Percentiles rank a stretch among this genome's conserved stretches.
phyloP scores from a whole-genome alignment of 2,113 vertebrate genomes.

The Pipra filicauda region DNA sequence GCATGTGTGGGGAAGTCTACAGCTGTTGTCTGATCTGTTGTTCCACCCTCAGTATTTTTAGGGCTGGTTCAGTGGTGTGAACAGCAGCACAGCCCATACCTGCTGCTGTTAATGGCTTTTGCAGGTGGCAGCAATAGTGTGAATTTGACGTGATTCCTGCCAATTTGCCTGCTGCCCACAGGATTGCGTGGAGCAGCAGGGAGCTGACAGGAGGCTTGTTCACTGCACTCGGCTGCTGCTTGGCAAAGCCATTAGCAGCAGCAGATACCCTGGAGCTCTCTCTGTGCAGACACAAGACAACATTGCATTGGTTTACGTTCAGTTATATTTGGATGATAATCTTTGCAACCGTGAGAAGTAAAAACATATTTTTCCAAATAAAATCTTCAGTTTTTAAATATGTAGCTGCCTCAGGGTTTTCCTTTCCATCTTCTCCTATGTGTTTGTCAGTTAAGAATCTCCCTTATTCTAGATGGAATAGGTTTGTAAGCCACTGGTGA shows the following conservation, averaged over 20 bases:
- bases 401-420: neutral
- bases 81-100: neutral
- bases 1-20: neutral
- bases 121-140: neutral
- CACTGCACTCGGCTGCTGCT: neutral
- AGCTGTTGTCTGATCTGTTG: neutral
- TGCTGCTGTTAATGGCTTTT: constrained; percentile 5
- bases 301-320: neutral
- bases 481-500: neutral
- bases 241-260: constrained; percentile 4
- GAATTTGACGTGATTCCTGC: neutral
- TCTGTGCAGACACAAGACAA: neutral
- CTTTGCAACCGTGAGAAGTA: neutral
- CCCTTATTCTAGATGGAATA: neutral
- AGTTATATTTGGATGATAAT: neutral
- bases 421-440: neutral
- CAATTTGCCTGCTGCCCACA: neutral
- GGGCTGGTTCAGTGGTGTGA: neutral
- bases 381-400: neutral
- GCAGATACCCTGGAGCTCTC: neutral
- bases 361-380: neutral
- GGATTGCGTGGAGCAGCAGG: neutral
- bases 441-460: neutral
- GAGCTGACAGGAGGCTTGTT: neutral
- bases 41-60: neutral